Evolutionary conservation across 2,888 invertebrate genomes (phyloP).

Genomic region (Drosophila percnosoma): DNA sequence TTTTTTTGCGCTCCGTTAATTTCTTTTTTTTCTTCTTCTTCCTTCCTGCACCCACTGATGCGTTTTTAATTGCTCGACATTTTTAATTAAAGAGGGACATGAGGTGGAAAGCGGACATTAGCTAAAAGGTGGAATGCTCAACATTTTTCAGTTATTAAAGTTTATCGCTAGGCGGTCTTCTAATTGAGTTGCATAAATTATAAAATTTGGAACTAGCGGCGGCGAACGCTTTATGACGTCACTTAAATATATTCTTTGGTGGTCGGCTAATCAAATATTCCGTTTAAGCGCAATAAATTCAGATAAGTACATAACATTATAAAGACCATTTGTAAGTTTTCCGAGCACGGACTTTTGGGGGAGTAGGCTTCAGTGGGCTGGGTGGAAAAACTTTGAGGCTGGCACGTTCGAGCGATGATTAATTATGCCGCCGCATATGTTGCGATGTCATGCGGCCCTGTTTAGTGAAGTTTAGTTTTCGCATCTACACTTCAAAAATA

Average conservation of each 20-base stretch:
- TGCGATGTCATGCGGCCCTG: constrained; percentile 63
- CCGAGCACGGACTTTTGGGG: background rate
- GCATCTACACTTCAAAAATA: constrained; percentile 11
- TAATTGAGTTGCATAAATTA: constrained; percentile 69
- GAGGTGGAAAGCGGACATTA: background rate
- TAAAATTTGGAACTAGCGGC: constrained; percentile 1
- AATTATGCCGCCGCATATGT: constrained; percentile 74
- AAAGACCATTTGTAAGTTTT: constrained; percentile 47
- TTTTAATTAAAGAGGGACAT: constrained; percentile 60
- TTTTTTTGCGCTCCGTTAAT: background rate
- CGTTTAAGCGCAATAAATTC: constrained; percentile 58
- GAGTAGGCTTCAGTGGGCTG: background rate
- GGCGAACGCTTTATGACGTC: constrained; percentile 19
- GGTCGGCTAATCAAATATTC: constrained; percentile 72
- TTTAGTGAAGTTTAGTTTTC: constrained; percentile 44
- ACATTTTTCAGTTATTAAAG: constrained; percentile 50
- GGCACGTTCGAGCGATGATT: constrained; percentile 70
- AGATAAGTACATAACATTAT: constrained; percentile 44
- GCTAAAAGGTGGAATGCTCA: constrained; percentile 10
- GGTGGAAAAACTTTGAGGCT: constrained; percentile 45
- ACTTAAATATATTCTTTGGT: constrained; percentile 57
- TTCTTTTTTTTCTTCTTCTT: constrained; percentile 5
- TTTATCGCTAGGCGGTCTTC: constrained; percentile 31
- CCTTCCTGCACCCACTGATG: constrained; percentile 50
- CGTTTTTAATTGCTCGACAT: constrained; percentile 64